Base-by-base conservation (phyloP, 1,140 invertebrate genomes). In the Trachymyrmex septentrionalis region DNA sequence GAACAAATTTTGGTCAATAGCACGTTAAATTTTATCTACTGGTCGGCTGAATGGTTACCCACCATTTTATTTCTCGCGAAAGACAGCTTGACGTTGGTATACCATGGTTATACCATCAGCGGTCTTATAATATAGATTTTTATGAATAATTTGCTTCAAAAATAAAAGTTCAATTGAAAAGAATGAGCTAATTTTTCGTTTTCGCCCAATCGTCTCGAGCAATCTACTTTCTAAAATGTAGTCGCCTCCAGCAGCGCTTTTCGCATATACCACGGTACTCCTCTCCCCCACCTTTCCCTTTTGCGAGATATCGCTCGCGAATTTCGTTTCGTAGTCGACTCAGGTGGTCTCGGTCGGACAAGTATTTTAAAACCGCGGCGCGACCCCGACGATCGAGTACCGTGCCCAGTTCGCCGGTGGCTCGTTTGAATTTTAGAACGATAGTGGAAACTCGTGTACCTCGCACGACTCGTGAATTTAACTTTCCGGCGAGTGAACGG, bases 371-470 rank as follows among this genome's bases (percentile, higher is more conserved):
- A 90, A 88, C 72, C 73, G 78, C 73, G 76, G 48, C 89, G 86
- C 81, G 87, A 88, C 76, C 81, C 24, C 73, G 66, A 88, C 82
- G 81, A 91, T 88, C 89, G 88, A 90, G 82, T 85, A 64, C 72
- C 64, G 64, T 85, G 77, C 61, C 27, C 86, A 38, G 84, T 87
- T 72, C 86, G 67, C 64, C 66, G 82, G 63, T 82, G 67, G 80
- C 81, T 91, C 90, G 91, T 92, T 92, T 92, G 89, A 91, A 92
- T 92, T 92, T 92, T 91, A 89, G 72, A 91, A 86, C 87, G 91
- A 90, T 92, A 92, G 91, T 91, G 90, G 87, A 92, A 92, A 92
- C 86, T 88, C 90, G 88, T 92, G 91, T 92, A 91, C 85, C 89
- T 67, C 86, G 89, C 84, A 85, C 88, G 72, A 86, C 80, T 87